phyloP scores from a whole-genome alignment of 2,888 invertebrate species.

The Julus scanicus region DNA sequence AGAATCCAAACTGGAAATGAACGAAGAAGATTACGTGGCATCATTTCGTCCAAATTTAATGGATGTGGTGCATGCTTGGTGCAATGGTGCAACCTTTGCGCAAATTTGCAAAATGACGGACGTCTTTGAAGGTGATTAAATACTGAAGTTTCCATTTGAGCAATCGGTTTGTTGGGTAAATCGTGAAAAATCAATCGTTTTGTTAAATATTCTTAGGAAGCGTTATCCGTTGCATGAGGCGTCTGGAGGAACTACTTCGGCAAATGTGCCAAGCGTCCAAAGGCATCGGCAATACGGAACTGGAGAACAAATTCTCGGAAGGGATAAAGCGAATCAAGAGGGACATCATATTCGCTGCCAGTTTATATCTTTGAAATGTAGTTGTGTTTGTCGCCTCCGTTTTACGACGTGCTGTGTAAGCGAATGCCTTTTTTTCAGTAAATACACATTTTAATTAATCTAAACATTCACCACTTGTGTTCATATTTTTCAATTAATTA shows the following conservation, averaged over 20 bases:
- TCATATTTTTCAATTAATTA: neutral
- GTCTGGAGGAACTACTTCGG: slow-evolving; percentile 93
- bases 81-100: slow-evolving; percentile 89
- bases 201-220: slow-evolving; percentile 70
- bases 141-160: slow-evolving; percentile 34
- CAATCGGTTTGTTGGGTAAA: neutral
- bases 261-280: slow-evolving; percentile 97
- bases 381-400: neutral
- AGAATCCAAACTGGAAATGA: slow-evolving; percentile 73
- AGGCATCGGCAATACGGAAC: slow-evolving; percentile 93
- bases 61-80: slow-evolving; percentile 97
- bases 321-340: slow-evolving; percentile 88
- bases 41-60: slow-evolving; percentile 94
- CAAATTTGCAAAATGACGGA: slow-evolving; percentile 96
- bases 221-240: slow-evolving; percentile 91
- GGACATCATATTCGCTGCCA: slow-evolving; percentile 99
- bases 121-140: slow-evolving; percentile 84
- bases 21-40: slow-evolving; percentile 90
- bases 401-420: neutral
- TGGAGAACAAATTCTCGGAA: slow-evolving; percentile 95
- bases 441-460: slow-evolving; percentile 27
- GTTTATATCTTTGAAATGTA: slow-evolving; percentile 85
- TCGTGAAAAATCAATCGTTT: neutral
- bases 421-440: neutral
- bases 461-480: slow-evolving; percentile 26